Percentiles rank a stretch among this genome's conserved stretches.
Conservation (phyloP, 2,797 vertebrate species). For the Siniperca scherzeri region DNA sequence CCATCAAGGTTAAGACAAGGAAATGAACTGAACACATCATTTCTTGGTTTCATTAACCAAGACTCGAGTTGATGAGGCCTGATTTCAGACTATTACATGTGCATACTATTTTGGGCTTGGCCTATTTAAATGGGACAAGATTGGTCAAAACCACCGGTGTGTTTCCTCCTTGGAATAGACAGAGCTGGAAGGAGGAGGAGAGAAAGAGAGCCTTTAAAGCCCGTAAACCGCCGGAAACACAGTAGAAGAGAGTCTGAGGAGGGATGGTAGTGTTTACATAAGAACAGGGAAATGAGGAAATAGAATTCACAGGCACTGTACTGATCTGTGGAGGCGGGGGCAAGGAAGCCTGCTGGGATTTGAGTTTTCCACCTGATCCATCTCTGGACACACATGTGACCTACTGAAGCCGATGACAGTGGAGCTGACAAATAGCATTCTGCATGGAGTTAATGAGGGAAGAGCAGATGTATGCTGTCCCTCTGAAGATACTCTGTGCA, state of each 20-base stretch:
- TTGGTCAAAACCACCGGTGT: constrained; percentile 49
- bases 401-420: constrained; percentile 50
- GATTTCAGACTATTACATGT: constrained; percentile 58
- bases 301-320: constrained; percentile 37
- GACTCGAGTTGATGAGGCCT: constrained; percentile 57
- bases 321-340: constrained; percentile 43
- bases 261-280: background rate
- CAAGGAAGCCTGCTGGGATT: constrained; percentile 66
- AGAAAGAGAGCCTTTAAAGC: background rate
- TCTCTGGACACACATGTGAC: constrained; percentile 64
- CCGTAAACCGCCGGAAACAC: background rate
- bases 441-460: constrained; percentile 64
- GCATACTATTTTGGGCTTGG: constrained; percentile 59
- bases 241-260: background rate
- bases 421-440: constrained; percentile 59
- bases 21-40: constrained; percentile 66
- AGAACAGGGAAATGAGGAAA: constrained; percentile 14
- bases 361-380: constrained; percentile 64
- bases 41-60: constrained; percentile 54
- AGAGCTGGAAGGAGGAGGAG: constrained; percentile 16
- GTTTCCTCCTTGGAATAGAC: constrained; percentile 49
- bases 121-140: constrained; percentile 66
- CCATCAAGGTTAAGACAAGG: constrained; percentile 61
- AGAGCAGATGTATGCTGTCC: constrained; percentile 64
- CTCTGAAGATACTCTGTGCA: constrained; percentile 40